Evolutionary conservation across 1,140 invertebrate genomes (phyloP), one percentile per base, ranked within the genome.

Genomic region (Bombus picipes): DNA sequence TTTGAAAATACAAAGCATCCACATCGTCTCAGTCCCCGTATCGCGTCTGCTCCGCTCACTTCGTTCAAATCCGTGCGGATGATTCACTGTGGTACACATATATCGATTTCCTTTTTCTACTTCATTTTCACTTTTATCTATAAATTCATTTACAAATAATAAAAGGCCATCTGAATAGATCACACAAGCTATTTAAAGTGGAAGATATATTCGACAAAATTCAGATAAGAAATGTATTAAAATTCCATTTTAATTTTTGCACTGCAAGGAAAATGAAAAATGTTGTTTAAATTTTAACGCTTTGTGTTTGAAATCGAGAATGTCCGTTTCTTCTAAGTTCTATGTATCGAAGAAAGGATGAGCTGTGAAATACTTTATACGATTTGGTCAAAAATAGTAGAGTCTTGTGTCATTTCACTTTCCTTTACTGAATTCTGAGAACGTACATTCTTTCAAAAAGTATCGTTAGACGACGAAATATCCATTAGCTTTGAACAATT

Each of bases 21-120:
- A 88, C 74, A 82, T 88, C 76, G 74, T 86, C 84, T 92, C 91
- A 91, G 89, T 90, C 81, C 82, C 72, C 65, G 78, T 89, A 90
- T 87, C 84, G 89, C 90, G 84, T 87, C 70, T 77, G 83, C 68
- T 74, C 72, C 66, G 84, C 78, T 81, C 89, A 59, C 86, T 83
- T 89, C 87, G 82, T 77, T 72, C 65, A 85, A 32, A 83, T 68
- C n/a, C 65, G 82, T 47, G 80, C 74, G 72, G 70, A n/a, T 75
- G 83, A 78, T 84, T 77, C 80, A 68, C 59, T 13, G 73, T 59
- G 84, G 12, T 75, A 75, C 39, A 66, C 39, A 59, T 53, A 12
- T 81, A 39, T 28, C 43, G 22, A 34, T 78, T 71, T 68, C 18
- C 28, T 62, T 76, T 72, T 65, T 73, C 68, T 59, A n/a, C 18